Conservation (phyloP, 2,113 vertebrate species). For the Elachura formosa region DNA sequence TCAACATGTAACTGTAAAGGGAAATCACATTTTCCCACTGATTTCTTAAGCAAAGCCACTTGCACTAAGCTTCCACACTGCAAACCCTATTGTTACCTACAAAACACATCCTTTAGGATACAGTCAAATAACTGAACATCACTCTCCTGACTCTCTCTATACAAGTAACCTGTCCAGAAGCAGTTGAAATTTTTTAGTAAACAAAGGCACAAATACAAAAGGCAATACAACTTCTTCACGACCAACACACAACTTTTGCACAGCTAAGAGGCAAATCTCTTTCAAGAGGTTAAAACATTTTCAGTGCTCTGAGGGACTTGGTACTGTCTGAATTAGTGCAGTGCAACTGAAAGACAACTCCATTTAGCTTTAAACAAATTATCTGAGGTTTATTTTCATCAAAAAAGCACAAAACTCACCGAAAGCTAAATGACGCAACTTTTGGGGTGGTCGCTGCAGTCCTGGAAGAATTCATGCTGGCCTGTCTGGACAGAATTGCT, state of each 20-base stretch:
- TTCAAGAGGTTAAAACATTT: not conserved
- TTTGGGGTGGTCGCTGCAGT: not conserved
- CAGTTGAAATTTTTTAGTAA: not conserved
- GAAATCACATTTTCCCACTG: not conserved
- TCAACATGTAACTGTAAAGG: not conserved
- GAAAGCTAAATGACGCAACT: not conserved
- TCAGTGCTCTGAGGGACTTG: not conserved
- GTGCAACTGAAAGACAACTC: not conserved
- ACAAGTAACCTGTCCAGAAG: not conserved
- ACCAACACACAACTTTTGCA: fast-evolving
- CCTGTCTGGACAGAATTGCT: not conserved
- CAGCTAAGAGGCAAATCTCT: not conserved
- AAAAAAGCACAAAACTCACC: not conserved
- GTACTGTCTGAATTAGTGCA: not conserved
- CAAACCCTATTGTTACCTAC: not conserved
- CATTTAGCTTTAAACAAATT: not conserved
- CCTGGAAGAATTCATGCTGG: not conserved
- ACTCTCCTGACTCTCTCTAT: not conserved
- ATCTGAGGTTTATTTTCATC: not conserved
- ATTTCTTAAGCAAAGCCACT: not conserved
- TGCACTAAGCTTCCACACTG: fast-evolving
- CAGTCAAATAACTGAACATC: not conserved
- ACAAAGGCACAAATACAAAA: not conserved
- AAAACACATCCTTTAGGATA: not conserved
- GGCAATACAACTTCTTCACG: not conserved